These are phyloP conservation scores for Semibalanus balanoides DNA, from an alignment of 1,140 invertebrate species.

Conservation along the genomic window DNA sequence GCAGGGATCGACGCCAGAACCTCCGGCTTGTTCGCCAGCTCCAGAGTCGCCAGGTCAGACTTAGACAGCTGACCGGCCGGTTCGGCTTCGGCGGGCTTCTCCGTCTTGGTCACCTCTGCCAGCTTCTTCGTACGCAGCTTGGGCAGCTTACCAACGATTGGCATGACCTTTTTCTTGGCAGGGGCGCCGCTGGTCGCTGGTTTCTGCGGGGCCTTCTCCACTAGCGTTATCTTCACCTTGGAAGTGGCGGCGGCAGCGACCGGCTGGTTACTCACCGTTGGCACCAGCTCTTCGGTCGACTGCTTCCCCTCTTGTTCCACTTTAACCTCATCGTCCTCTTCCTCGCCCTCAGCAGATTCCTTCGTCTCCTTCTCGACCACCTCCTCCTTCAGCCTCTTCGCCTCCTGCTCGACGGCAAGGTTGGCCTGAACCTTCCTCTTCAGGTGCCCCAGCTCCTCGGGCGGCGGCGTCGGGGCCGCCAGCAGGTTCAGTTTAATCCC, in stretches of 20 bases:
- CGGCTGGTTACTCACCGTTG: no score
- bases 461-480: no score
- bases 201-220: background rate
- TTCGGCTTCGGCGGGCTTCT: background rate
- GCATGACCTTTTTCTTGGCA: background rate
- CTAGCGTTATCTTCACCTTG: background rate
- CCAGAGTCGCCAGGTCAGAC: no score
- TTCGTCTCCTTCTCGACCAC: background rate
- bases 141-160: background rate
- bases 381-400: background rate
- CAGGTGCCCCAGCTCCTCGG: background rate
- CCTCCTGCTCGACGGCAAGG: background rate
- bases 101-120: background rate
- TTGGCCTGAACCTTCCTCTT: background rate
- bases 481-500: background rate
- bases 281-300: no score
- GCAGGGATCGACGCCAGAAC: background rate
- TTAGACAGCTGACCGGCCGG: no score
- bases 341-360: background rate
- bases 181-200: no score
- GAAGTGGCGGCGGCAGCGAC: no score
- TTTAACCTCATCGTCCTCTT: no score
- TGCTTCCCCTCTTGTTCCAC: no score
- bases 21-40: no score
- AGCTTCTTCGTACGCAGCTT: background rate